Base-by-base conservation (phyloP, 1,140 invertebrate genomes). In the Bombus pascuorum region DNA sequence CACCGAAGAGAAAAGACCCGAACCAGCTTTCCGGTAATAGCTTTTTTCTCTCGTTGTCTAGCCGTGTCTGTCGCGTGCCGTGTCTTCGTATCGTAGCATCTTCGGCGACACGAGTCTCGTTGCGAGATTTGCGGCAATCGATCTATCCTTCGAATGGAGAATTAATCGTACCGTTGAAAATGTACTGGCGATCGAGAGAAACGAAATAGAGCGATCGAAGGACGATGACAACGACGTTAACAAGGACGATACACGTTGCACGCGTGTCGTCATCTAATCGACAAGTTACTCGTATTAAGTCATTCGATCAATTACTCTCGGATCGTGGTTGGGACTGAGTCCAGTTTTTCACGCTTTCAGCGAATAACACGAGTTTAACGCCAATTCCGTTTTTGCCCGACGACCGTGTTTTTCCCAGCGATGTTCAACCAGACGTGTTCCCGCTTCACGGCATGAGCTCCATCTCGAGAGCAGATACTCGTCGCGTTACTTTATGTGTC, bases 221-320 rank as follows among this genome's bases (percentile, higher is more conserved):
- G 32, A 22, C n/a, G n/a, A 18, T 15, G n/a, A 15, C 15, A 9
- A 18, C 6, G 15, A 9, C 0, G 13, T 22, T 3, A 15, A n/a
- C n/a, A 32, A 44, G 6, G 39, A 47, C 71, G 42, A 9, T 1
- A n/a, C 77, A 13, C 44, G 39, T 79, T 65, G 53, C 28, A 32
- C 44, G n/a, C 81, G 73, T 78, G 66, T 13, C 76, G 83, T 84
- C 83, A 62, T 84, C 68, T 79, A 65, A 84, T 84, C 72, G 76
- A 22, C 62, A 28, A 47, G 25, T 37, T 68, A 68, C 22, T 68
- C 6, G 76, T 62, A 80, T 81, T 81, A 68, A 85, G 78, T 85
- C 83, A 81, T 85, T 81, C 70, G 57, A 85, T 72, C 34, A 39
- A n/a, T 25, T 32, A 42, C 32, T 32, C 44, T 53, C 37, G 70